Base-by-base conservation (phyloP, 2,888 invertebrate species). In the Cryptus armator region DNA sequence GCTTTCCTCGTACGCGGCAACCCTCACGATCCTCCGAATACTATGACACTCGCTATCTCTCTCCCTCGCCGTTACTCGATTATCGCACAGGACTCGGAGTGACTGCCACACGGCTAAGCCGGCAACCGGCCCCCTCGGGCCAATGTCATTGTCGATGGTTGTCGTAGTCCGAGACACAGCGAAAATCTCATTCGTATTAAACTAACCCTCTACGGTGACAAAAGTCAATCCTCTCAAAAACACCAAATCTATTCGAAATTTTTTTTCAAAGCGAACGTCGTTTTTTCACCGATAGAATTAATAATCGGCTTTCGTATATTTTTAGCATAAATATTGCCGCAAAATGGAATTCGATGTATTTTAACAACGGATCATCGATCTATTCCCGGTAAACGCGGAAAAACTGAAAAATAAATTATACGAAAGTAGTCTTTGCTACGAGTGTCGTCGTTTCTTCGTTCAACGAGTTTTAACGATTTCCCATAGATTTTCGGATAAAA, bases 141-240 rank as follows among this genome's bases (percentile, higher is more conserved):
- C 85, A 85, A 85, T 85, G 85, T 85, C 85, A 85, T 51, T 79
- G 85, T 62, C 79, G 72, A 82, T 82, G 51, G 82, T 85, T 82
- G 85, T 80, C 85, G 82, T 76, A 85, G 85, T 82, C 85, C 82
- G 44, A 29, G 59, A 6, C 56, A 37, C 51, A 51, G 14, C 51
- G 64, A 5, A 51, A 51, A 76, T 76, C 51, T 37, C 66, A 51
- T 76, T 66, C 75, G 51, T 16, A 66, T 76, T 24, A 19, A 76
- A 43, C 48, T 64, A 76, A 37, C 29, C 59, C 72, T 7, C 3
- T 12, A 19, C 59, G 59, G 24, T 24, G 37, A 79, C 64, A 51
- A 43, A 68, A 56, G 6, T 44, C 37, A 7, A 7, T 5, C 67
- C 46, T 46, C 19, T 56, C 10, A 48, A 75, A 75, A 32, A 56